Evolutionary conservation across 2,888 invertebrate species (phyloP).

Genomic region (Tineola bisselliella): DNA sequence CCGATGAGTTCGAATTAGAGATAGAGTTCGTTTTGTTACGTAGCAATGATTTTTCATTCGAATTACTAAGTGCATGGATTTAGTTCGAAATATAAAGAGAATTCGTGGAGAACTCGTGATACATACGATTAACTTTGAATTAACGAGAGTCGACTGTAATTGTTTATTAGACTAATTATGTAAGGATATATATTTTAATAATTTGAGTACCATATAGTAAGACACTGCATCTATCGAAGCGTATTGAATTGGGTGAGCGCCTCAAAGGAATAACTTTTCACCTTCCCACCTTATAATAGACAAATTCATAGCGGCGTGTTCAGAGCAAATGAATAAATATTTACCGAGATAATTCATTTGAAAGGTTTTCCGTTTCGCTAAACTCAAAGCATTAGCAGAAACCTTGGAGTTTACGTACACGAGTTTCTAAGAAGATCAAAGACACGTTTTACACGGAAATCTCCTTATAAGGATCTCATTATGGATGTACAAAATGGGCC

Average conservation of each 20-base stretch:
- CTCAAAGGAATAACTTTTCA: neutral
- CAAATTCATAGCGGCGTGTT: neutral
- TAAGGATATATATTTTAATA: no score
- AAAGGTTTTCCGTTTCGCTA: constrained; percentile 7
- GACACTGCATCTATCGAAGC: neutral
- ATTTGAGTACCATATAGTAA: no score
- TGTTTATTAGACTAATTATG: no score
- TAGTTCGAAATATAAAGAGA: no score
- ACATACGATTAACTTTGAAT: no score
- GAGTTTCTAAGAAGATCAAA: constrained; percentile 7
- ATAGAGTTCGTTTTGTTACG: no score
- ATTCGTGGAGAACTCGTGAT: no score
- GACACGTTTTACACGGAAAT: constrained; percentile 4
- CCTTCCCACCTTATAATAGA: neutral
- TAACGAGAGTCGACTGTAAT: no score
- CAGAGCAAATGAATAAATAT: constrained; percentile 3
- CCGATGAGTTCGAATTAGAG: no score
- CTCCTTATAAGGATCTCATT: constrained; percentile 5
- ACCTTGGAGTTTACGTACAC: neutral
- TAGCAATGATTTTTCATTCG: no score
- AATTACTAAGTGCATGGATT: no score
- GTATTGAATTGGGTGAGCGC: neutral
- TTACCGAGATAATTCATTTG: constrained; percentile 9
- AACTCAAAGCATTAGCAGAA: constrained; percentile 9
- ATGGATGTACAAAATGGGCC: neutral